Evolutionary conservation across 2,888 invertebrate species (phyloP).

Genomic region (Troilus luridus): DNA sequence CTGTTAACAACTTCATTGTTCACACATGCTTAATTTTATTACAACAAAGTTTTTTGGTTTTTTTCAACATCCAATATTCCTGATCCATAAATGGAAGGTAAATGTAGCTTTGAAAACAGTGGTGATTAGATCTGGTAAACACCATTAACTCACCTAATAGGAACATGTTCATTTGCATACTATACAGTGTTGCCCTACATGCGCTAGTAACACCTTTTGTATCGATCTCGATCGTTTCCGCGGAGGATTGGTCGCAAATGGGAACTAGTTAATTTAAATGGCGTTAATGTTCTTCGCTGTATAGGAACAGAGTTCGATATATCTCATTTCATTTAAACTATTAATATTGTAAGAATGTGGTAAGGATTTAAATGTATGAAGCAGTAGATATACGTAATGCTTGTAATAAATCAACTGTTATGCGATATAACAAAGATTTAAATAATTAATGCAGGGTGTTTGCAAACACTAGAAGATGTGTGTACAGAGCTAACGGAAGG

Average conservation of each 20-base stretch:
- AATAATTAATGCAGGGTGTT: too few relatives aligned
- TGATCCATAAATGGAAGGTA: not conserved
- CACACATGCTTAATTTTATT: not conserved
- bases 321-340: not conserved
- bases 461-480: too few relatives aligned
- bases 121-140: slow-evolving; percentile 12
- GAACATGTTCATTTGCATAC: slow-evolving; percentile 23
- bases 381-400: too few relatives aligned
- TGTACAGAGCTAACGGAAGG: too few relatives aligned
- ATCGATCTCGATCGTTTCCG: not conserved
- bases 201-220: not conserved
- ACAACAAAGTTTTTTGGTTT: not conserved
- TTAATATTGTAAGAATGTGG: not conserved
- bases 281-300: not conserved
- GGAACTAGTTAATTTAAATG: not conserved
- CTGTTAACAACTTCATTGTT: too few relatives aligned
- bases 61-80: not conserved
- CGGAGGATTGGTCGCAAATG: not conserved
- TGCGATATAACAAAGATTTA: too few relatives aligned
- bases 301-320: not conserved
- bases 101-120: not conserved
- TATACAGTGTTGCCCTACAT: not conserved
- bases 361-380: too few relatives aligned
- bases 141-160: slow-evolving; percentile 33
- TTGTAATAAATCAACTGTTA: too few relatives aligned